Evolutionary conservation across 2,888 invertebrate species (phyloP), one percentile per base, ranked within the genome.

Genomic region (Amblyteles armatorius): DNA sequence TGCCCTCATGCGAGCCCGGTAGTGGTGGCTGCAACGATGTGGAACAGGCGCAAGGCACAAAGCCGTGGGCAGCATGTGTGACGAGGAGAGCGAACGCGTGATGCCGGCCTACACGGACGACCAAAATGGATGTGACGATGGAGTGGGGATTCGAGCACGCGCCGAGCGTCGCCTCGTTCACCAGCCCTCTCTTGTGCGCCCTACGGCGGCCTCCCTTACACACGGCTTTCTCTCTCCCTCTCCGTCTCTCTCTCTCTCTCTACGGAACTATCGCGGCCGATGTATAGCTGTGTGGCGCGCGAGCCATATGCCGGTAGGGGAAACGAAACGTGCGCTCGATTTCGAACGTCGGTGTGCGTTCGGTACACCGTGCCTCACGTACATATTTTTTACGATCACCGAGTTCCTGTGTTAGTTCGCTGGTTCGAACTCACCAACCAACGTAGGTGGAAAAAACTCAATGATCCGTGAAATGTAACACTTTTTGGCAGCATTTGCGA

Each of bases 71-170:
- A 57, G 81, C 26, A 60, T 40, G 26, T 33, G 57, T 57, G 73
- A 57, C 69, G 50, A 63, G 52, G 65, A 83, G 68, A 60, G 63
- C 52, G 67, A 57, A 67, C 19, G 19, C 48, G 82, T 74, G 33
- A 40, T 40, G 9, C 33, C 44, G 50, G 29, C 40, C 19, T 48
- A 29, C 22, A 69, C n/a, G 81, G n/a, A 78, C 44, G 82, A 86
- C 83, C 44, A 80, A 78, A 65, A 83, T 81, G 73, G 83, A 79
- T 22, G 78, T 72, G 74, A 22, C 73, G 36, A 72, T 88, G 88
- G 92, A 88, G 91, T 91, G 87, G 91, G 92, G 90, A 91, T 88
- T 90, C 89, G 92, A 93, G 93, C 93, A 93, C 94, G 94, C 93
- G 94, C 93, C 93, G 91, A 86, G 83, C 85, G 69, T 87, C 91